Conservation (phyloP, 35 echinoderm and acorn worm species). For the Hemicentrotus pulcherrimus region DNA sequence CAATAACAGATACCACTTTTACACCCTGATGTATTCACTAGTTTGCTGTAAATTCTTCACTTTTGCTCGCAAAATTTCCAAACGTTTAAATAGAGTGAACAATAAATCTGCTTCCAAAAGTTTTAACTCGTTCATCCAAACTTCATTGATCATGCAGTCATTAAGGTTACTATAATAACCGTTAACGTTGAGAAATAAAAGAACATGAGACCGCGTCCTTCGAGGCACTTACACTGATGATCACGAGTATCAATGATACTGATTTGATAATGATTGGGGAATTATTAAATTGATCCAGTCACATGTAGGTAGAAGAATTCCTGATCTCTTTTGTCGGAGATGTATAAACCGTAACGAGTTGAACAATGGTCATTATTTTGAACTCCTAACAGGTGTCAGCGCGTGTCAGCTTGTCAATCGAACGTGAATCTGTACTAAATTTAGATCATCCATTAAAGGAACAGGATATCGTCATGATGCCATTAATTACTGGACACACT, state of each 20-base stretch:
- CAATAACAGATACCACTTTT: neutral
- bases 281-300: neutral
- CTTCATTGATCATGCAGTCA: neutral
- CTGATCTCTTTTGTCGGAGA: neutral
- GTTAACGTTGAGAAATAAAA: too few relatives aligned
- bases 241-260: too few relatives aligned
- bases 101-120: neutral
- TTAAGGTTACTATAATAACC: too few relatives aligned
- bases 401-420: neutral
- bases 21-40: neutral
- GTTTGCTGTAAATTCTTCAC: too few relatives aligned
- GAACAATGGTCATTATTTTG: neutral
- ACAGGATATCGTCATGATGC: neutral
- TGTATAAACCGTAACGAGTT: neutral
- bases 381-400: neutral
- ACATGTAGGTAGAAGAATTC: neutral
- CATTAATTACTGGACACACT: conserved; percentile 11
- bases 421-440: neutral
- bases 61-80: neutral
- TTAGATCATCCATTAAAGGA: neutral
- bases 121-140: neutral
- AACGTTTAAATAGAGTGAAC: neutral
- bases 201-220: neutral
- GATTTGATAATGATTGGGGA: neutral
- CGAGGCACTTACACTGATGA: too few relatives aligned